Base-by-base conservation (phyloP, 2,113 vertebrate species). In the Lasiurus borealis region DNA sequence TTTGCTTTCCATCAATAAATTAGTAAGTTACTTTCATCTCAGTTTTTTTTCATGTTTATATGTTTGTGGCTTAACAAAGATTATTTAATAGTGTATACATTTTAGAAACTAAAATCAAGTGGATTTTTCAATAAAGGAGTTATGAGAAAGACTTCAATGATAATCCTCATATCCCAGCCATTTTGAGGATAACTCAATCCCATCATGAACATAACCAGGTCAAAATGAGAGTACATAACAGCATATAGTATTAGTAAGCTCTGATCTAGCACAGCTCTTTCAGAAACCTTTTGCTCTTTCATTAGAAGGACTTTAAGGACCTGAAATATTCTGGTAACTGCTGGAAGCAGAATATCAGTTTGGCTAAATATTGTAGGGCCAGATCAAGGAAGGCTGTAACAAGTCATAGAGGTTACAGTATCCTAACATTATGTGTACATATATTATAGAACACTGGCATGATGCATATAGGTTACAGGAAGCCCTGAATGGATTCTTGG, bases 41-140 rank as follows among this genome's bases (percentile, higher is more conserved):
- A 84, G 89, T 62, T 57, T 15, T 91, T 91, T 81, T 85, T 80
- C 19, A 62, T 19, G 1, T 59, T 46, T 21, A 18, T 78, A 46
- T 88, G 36, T 57, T 31, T 46, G 8, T 64, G 36, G 40, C 23
- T 95, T 91, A 73, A 82, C 13, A 69, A 90, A 88, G 18, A 2
- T 81, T 59, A 46, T n/a, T 1, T 71, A 57, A 80, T 19, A 66
- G 93, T 16, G 8, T 52, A 72, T 7, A 48, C 5, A 18, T 88
- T 77, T 91, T 29, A 92, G 59, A 96, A 92, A 82, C 52, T 90
- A 77, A 91, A 89, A 92, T 68, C 4, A 91, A 64, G 44, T 84
- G 3, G 9, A 62, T 57, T 86, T 91, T 72, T 95, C 72, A 94
- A 27, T 68, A 88, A 71, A 21, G 14, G 5, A 85, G 81, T 75